Base-by-base conservation (phyloP, 2,797 vertebrate species). In the Hemibagrus guttatus region DNA sequence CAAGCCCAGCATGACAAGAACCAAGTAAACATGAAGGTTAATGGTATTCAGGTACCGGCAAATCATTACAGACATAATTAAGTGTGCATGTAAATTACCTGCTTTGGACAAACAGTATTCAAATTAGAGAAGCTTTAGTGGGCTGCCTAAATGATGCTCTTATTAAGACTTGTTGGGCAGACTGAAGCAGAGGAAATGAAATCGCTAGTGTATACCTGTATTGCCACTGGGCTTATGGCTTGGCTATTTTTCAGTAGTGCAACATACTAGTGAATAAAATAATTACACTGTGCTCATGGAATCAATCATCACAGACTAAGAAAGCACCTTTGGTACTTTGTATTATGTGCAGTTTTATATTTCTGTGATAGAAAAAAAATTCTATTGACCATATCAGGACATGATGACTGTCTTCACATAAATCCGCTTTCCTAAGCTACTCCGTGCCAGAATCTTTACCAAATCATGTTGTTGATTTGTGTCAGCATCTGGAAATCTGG, bases 11-110 rank as follows among this genome's bases (percentile, higher is more conserved):
- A 71, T 31, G 75, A 46, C 26, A 83, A 89, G 85, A 83, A 69
- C 49, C 69, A 39, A 85, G 71, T 84, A 88, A 90, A 90, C 66
- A 89, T 71, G 74, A 81, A 56, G 63, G 59, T 72, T 49, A 87
- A 39, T 61, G 84, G 68, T 66, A 87, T 89, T 87, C 84, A 72
- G 89, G 85, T 87, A 75, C 68, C 54, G 21, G 86, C 59, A 79
- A 87, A 87, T 89, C 83, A 89, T 87, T 89, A 88, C 84, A 87
- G 90, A 90, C 54, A 78, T 84, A 82, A 89, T 92, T 87, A 90
- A 88, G 88, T 90, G 87, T 87, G 16, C 88, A 90, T 91, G 89
- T 66, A 91, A 93, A 93, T 92, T 1, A 85, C 83, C 87, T 86
- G 84, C 86, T 88, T 89, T 86, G 80, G 63, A 88, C 81, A 89